Evolutionary conservation across 2,888 invertebrate species (phyloP).

Genomic region (Pollenia labialis): DNA sequence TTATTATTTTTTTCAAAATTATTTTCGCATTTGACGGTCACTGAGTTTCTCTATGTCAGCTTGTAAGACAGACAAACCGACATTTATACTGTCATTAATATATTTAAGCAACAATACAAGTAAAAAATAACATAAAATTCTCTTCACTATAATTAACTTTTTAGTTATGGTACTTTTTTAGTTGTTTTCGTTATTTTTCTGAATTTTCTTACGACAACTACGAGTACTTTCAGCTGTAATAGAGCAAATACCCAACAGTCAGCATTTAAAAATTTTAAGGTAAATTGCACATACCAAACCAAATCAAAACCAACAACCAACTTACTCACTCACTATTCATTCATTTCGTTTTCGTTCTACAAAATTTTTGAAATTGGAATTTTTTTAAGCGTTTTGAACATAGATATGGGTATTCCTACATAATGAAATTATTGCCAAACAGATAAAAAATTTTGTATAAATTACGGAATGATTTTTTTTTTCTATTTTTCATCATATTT

Average conservation of each 20-base stretch:
- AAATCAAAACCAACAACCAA: not conserved
- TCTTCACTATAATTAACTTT: constrained; percentile 59
- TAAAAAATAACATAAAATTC: constrained; percentile 34
- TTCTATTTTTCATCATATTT: constrained; percentile 8
- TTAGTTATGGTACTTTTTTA: constrained; percentile 44
- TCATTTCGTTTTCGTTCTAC: not conserved
- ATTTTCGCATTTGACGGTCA: constrained; percentile 70
- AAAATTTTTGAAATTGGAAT: constrained; percentile 66
- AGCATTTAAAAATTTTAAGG: constrained; percentile 42
- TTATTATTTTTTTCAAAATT: constrained; percentile 35
- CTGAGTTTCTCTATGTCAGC: constrained; percentile 71
- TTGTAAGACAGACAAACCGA: constrained; percentile 68
- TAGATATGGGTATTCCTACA: constrained; percentile 29
- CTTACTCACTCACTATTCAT: not conserved
- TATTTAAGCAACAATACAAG: constrained; percentile 38
- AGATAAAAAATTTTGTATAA: constrained; percentile 47
- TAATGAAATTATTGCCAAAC: constrained; percentile 58
- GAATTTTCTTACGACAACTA: constrained; percentile 20
- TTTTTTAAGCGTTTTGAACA: constrained; percentile 31
- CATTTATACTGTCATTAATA: constrained; percentile 61
- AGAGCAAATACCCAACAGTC: not conserved
- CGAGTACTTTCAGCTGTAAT: not conserved
- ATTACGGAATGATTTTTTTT: constrained; percentile 38
- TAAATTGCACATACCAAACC: constrained; percentile 50
- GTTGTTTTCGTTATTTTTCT: constrained; percentile 4